Conservation (phyloP, 2,113 vertebrate species). For the Pandion haliaetus region DNA sequence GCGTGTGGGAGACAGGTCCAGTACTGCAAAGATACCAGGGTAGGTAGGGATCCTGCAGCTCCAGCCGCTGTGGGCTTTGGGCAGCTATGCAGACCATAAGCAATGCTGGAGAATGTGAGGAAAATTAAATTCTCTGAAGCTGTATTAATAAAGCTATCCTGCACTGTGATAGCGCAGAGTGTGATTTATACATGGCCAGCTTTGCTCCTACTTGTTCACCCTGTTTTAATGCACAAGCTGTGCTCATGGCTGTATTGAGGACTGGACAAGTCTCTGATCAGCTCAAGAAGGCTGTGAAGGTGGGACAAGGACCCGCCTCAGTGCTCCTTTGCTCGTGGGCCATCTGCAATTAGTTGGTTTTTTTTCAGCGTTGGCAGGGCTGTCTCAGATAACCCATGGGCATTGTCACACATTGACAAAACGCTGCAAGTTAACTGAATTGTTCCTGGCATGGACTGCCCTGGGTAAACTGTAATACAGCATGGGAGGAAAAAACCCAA, state of each 20-base stretch:
- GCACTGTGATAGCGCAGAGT: background rate
- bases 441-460: background rate
- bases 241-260: accelerated
- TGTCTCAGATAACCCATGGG: background rate
- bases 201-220: background rate
- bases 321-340: background rate
- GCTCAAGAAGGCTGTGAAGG: background rate
- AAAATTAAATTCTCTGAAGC: background rate
- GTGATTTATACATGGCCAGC: background rate
- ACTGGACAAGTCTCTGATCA: background rate
- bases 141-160: background rate
- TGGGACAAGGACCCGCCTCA: background rate
- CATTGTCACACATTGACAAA: background rate
- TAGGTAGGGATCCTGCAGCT: background rate
- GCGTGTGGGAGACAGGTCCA: background rate
- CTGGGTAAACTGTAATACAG: background rate
- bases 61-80: background rate
- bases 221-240: background rate
- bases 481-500: background rate
- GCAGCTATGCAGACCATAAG: background rate
- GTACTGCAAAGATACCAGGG: background rate
- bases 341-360: background rate
- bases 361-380: background rate
- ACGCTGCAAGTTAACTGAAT: background rate
- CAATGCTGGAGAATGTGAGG: background rate